Evolutionary conservation across 1,140 invertebrate genomes (phyloP).

Genomic region (Chlorops oryzae): DNA sequence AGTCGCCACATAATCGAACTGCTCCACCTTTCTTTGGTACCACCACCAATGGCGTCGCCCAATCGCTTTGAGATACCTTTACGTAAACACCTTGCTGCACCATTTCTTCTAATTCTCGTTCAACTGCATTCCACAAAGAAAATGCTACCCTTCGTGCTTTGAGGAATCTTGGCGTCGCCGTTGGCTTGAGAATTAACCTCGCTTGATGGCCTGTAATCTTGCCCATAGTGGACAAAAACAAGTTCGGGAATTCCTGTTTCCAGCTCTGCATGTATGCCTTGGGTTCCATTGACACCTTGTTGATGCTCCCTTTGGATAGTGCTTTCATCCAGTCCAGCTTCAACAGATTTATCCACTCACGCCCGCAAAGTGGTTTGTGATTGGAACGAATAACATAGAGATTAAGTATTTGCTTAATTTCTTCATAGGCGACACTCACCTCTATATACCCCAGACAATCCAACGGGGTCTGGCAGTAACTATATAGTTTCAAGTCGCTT

Average conservation of each 20-base stretch:
- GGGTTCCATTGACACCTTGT: neutral
- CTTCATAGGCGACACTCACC: conserved; percentile 1
- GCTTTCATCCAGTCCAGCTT: neutral
- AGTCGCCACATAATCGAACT: conserved; percentile 15
- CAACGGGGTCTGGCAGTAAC: conserved; percentile 3
- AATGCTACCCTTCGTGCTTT: conserved; percentile 19
- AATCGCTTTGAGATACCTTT: conserved; percentile 18
- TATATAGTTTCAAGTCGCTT: conserved; percentile 2
- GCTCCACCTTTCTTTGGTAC: conserved; percentile 47
- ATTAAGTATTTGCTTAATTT: neutral
- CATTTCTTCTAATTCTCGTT: neutral
- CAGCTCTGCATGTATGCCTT: neutral
- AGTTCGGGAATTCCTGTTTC: conserved; percentile 4
- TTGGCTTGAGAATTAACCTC: conserved; percentile 25
- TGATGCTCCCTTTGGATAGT: neutral
- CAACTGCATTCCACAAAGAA: conserved; percentile 1
- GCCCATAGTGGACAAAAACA: conserved; percentile 11
- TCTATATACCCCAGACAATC: conserved; percentile 4
- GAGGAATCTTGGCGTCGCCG: conserved; percentile 31
- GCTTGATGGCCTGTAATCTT: conserved; percentile 15
- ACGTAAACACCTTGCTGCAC: conserved; percentile 1
- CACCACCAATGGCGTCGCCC: conserved; percentile 48
- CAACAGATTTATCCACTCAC: conserved; percentile 2
- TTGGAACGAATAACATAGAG: conserved; percentile 5
- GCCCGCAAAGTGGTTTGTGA: conserved; percentile 1